Conservation (phyloP, 2,113 vertebrate genomes). For the Peucedramus taeniatus region DNA sequence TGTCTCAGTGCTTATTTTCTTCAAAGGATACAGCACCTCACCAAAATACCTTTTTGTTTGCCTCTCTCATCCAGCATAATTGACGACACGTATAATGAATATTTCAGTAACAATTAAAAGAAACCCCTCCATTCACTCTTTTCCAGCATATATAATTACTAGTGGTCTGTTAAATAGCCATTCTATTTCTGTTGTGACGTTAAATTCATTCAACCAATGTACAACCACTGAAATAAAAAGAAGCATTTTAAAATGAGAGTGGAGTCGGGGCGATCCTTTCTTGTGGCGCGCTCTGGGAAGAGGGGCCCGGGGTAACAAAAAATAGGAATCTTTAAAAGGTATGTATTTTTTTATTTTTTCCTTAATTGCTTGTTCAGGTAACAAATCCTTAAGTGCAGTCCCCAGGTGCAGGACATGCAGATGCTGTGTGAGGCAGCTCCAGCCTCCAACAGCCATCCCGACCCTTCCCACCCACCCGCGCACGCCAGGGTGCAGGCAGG, state of each 20-base stretch:
- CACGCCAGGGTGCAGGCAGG: background rate
- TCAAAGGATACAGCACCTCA: constrained; percentile 68
- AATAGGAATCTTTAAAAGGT: background rate
- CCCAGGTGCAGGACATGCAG: background rate
- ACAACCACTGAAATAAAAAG: constrained; percentile 83
- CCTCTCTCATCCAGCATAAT: constrained; percentile 71
- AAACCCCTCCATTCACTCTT: constrained; percentile 63
- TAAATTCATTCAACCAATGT: constrained; percentile 79
- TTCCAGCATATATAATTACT: constrained; percentile 72
- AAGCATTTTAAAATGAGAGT: constrained; percentile 75
- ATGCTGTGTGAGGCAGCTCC: accelerated
- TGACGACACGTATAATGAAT: constrained; percentile 58
- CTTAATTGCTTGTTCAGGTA: background rate
- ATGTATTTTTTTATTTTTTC: background rate
- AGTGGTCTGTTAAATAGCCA: constrained; percentile 79
- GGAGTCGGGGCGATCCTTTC: background rate
- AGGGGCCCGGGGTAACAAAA: background rate
- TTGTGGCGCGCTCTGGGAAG: background rate
- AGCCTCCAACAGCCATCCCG: accelerated
- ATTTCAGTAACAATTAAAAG: constrained; percentile 71
- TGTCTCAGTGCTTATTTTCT: constrained; percentile 74
- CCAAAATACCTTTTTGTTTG: constrained; percentile 69
- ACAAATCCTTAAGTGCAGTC: background rate
- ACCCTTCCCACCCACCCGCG: accelerated
- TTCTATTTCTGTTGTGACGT: constrained; percentile 79